Conservation (phyloP, 1,140 invertebrate genomes). For the Chironomus tepperi region DNA sequence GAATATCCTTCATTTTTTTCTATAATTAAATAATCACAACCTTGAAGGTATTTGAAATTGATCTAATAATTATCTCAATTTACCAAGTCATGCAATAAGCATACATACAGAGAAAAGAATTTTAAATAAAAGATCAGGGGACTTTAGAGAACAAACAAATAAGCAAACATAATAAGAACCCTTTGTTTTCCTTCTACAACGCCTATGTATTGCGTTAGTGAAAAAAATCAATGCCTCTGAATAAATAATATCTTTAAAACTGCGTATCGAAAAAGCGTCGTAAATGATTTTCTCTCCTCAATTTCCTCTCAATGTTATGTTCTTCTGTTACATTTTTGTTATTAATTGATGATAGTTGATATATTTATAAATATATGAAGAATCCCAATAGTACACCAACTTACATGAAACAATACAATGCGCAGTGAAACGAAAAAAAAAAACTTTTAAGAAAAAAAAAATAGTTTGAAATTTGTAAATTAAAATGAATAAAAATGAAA, state of each 20-base stretch:
- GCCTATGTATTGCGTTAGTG: neutral
- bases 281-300: neutral
- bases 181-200: neutral
- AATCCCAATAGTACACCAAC: neutral
- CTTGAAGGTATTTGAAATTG: no score
- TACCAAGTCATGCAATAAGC: no score
- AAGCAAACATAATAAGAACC: neutral
- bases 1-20: no score
- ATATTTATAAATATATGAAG: neutral
- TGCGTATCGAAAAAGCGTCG: neutral
- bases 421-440: neutral
- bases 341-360: neutral
- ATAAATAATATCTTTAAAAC: neutral
- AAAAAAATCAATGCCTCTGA: neutral
- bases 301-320: neutral
- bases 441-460: neutral
- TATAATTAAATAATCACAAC: no score
- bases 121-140: neutral
- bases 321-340: neutral
- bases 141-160: neutral
- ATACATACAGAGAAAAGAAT: no score
- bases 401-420: neutral
- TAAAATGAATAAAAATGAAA: neutral
- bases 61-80: no score
- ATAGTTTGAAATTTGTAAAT: conserved; percentile 6